Evolutionary conservation across 1,140 invertebrate species (phyloP).

Genomic region (Rhyacophila brunnea): DNA sequence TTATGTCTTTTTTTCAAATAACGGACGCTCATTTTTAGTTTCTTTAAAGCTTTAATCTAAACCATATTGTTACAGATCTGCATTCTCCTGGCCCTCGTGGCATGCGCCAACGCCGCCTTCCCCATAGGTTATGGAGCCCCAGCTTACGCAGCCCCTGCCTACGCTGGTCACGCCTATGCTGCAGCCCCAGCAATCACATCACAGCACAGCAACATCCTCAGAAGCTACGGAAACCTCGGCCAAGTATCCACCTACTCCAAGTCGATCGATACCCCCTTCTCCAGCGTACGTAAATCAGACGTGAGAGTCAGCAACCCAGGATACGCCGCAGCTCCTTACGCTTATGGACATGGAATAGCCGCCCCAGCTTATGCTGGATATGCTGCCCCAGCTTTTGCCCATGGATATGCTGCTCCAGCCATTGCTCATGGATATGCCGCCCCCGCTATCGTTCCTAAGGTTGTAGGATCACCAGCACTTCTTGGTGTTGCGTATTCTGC

Average conservation of each 20-base stretch:
- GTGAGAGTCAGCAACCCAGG: slow-evolving; percentile 64
- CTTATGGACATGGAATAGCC: slow-evolving; percentile 24
- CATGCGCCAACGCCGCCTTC: slow-evolving; percentile 10
- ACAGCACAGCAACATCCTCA: slow-evolving; percentile 60
- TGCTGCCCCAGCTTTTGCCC: slow-evolving; percentile 40
- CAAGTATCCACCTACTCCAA: slow-evolving; percentile 64
- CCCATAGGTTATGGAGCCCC: slow-evolving; percentile 40
- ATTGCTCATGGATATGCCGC: slow-evolving; percentile 29
- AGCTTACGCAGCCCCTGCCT: slow-evolving; percentile 3
- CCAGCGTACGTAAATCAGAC: slow-evolving; percentile 62
- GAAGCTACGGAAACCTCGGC: slow-evolving; percentile 62
- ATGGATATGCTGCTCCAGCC: slow-evolving; percentile 32
- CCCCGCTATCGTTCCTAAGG: slow-evolving; percentile 29
- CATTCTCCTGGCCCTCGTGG: slow-evolving; percentile 13
- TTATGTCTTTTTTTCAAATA: too few species aligned
- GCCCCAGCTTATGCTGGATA: slow-evolving; percentile 48
- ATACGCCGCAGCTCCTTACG: slow-evolving; percentile 42
- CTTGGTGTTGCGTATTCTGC: slow-evolving; percentile 61
- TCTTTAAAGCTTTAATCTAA: too few species aligned
- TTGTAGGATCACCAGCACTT: slow-evolving; percentile 46
- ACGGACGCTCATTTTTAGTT: too few species aligned
- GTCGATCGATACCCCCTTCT: slow-evolving; percentile 66
- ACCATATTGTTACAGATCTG: too few species aligned
- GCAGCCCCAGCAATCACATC: slow-evolving; percentile 56
- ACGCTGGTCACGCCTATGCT: slow-evolving; percentile 36